Conservation (phyloP, 2,888 invertebrate genomes). For the Bembecia ichneumoniformis region DNA sequence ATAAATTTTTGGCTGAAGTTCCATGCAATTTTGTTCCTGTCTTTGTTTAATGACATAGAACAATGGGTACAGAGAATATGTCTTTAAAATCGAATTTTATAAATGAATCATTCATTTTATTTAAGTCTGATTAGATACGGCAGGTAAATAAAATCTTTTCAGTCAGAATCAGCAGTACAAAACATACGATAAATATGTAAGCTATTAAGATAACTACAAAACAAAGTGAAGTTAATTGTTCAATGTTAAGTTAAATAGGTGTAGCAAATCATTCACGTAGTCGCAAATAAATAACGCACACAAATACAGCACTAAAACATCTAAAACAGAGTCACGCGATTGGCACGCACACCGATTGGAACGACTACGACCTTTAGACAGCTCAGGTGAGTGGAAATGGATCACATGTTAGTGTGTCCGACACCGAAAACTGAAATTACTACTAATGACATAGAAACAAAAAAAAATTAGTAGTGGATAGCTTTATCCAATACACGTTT, state of each 20-base stretch:
- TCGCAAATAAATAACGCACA: neutral
- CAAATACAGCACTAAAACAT: neutral
- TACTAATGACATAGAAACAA: conserved; percentile 33
- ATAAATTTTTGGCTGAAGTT: conserved; percentile 23
- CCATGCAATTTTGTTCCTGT: conserved; percentile 6
- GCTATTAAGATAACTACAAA: neutral
- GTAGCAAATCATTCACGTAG: neutral
- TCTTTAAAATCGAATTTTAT: neutral
- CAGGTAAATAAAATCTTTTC: neutral
- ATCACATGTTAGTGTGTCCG: conserved; percentile 2
- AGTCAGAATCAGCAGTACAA: neutral
- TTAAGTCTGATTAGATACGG: too few relatives aligned
- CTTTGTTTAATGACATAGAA: conserved; percentile 5
- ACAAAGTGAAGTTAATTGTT: neutral
- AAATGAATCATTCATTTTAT: too few relatives aligned
- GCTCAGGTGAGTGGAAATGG: conserved; percentile 32
- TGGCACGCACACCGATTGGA: conserved; percentile 37
- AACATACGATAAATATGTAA: neutral
- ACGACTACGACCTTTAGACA: conserved; percentile 53
- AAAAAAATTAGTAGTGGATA: conserved; percentile 21
- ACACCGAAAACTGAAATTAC: conserved; percentile 33
- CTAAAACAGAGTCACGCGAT: conserved; percentile 29
- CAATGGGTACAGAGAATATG: neutral
- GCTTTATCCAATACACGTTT: conserved; percentile 19
- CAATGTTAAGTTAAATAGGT: neutral